These are phyloP conservation scores for Carabus problematicus DNA, from an alignment of 2,888 invertebrate genomes.

Conservation along the genomic window DNA sequence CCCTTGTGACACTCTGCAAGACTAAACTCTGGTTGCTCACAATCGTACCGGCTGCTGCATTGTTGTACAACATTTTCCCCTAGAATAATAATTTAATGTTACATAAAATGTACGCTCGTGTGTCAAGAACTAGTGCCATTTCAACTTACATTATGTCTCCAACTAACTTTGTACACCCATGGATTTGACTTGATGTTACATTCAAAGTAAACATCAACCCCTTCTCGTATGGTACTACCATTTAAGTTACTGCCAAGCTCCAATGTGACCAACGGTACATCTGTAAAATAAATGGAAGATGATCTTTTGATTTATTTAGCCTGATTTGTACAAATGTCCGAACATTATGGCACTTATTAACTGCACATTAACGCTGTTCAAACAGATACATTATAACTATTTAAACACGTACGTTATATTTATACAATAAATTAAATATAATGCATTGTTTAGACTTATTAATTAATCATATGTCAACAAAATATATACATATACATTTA, in stretches of 20 bases:
- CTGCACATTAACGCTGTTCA: no score
- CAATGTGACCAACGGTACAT: constrained; percentile 81
- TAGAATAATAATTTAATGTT: constrained; percentile 53
- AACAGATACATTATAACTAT: no score
- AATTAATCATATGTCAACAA: no score
- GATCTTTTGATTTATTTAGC: no score
- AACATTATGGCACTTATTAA: no score
- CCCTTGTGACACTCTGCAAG: constrained; percentile 81
- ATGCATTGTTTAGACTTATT: no score
- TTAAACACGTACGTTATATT: no score
- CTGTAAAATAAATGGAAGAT: constrained; percentile 62
- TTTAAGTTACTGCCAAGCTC: constrained; percentile 84
- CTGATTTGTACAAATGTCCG: no score
- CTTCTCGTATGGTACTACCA: constrained; percentile 81
- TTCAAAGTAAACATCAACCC: constrained; percentile 90
- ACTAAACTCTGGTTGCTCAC: constrained; percentile 90
- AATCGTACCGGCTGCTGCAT: constrained; percentile 79
- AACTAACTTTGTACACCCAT: constrained; percentile 78
- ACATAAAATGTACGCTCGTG: no score
- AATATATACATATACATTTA: no score
- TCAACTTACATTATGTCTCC: constrained; percentile 76
- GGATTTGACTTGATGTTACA: constrained; percentile 91
- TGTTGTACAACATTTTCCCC: constrained; percentile 81
- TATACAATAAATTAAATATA: no score
- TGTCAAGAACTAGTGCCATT: no score